A percentile compares a stretch with the other conserved stretches of the same genome.
Evolutionary conservation across 2,888 invertebrate species (phyloP).

Genomic region (Formica aserva): DNA sequence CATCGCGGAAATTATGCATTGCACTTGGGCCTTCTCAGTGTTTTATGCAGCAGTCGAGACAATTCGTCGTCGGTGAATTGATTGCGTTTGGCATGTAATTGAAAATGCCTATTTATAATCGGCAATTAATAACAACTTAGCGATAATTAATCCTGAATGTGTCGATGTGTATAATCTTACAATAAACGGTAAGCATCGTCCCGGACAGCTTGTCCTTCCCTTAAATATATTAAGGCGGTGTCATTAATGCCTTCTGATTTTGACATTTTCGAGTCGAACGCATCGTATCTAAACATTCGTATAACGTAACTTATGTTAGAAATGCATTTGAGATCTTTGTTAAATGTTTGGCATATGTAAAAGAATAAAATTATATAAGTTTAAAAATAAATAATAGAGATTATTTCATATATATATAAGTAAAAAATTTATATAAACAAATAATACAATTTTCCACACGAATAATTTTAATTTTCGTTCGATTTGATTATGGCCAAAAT

Average conservation of each 20-base stretch:
- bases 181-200: slow-evolving; percentile 53
- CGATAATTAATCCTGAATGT: slow-evolving; percentile 62
- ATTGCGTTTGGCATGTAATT: slow-evolving; percentile 59
- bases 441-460: neutral
- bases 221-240: slow-evolving; percentile 1
- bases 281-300: neutral
- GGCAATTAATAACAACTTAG: slow-evolving; percentile 61
- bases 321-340: neutral
- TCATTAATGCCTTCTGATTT: slow-evolving; percentile 20
- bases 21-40: neutral
- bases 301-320: neutral
- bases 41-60: slow-evolving; percentile 16
- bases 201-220: slow-evolving; percentile 15
- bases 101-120: slow-evolving; percentile 61
- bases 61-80: slow-evolving; percentile 41
- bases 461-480: neutral
- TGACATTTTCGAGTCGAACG: slow-evolving; percentile 41
- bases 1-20: neutral
- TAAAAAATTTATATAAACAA: neutral
- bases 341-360: neutral
- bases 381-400: neutral
- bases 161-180: slow-evolving; percentile 70
- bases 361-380: neutral
- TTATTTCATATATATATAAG: neutral
- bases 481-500: slow-evolving; percentile 13